A percentile compares a stretch with the other conserved stretches of the same genome.
Evolutionary conservation across 2,797 vertebrate species (phyloP).

Genomic region (Astyanax mexicanus): DNA sequence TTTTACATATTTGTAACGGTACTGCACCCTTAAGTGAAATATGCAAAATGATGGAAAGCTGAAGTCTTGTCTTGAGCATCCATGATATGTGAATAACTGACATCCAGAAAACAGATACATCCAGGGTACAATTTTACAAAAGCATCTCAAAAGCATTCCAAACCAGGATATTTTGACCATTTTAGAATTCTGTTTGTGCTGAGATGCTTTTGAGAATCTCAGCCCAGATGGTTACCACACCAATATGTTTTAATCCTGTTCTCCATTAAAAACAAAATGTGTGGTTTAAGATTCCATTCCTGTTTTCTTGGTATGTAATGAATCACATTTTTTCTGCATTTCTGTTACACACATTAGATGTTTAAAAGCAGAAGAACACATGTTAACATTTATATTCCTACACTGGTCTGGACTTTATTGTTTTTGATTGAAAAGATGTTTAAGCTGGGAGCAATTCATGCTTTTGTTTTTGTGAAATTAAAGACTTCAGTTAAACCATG

Average conservation of each 20-base stretch:
- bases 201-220: background rate
- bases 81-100: no score
- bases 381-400: slow-evolving; percentile 7
- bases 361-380: background rate
- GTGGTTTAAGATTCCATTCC: background rate
- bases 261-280: background rate
- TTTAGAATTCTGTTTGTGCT: background rate
- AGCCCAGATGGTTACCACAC: background rate
- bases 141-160: no score
- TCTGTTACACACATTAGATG: no score
- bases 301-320: background rate
- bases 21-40: no score
- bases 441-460: background rate
- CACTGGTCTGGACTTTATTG: background rate
- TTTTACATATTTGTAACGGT: no score
- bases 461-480: background rate
- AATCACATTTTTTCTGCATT: background rate
- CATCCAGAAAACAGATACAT: no score
- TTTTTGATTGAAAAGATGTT: background rate
- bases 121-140: no score
- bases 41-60: no score
- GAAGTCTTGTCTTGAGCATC: no score
- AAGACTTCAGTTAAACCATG: background rate
- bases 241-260: background rate
- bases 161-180: no score